Conservation (phyloP, 92 coral and sea anemone genomes). For the Blastomussa wellsi region DNA sequence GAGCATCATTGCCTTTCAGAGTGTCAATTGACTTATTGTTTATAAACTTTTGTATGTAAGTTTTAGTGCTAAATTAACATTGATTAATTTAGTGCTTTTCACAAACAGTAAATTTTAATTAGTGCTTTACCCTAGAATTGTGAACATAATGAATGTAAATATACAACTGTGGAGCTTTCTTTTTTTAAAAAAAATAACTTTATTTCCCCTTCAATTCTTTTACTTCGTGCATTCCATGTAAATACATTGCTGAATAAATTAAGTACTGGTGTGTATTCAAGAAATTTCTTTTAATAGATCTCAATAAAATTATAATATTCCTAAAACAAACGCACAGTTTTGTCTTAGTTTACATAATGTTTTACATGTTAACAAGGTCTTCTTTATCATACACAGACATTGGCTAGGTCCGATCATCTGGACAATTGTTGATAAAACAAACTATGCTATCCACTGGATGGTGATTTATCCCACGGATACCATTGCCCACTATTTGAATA, state of each 20-base stretch:
- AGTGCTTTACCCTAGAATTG: background rate
- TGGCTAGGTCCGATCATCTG: no score
- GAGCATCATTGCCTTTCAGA: no score
- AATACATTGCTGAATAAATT: constrained; percentile 32
- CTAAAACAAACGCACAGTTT: background rate
- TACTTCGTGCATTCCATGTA: constrained; percentile 20
- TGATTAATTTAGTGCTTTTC: constrained; percentile 8
- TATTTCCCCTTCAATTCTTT: background rate
- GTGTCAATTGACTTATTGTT: no score
- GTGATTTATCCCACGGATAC: no score
- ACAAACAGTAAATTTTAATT: background rate
- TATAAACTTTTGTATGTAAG: background rate
- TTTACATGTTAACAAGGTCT: no score
- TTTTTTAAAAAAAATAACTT: background rate
- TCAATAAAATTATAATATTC: background rate
- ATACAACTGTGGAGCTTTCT: background rate
- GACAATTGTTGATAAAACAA: no score
- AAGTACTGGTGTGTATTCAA: background rate
- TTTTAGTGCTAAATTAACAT: background rate
- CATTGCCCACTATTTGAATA: no score
- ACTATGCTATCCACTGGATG: no score
- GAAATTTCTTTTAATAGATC: background rate
- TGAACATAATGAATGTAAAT: background rate
- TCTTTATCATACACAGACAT: no score
- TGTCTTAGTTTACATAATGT: no score